phyloP scores from a whole-genome alignment of 2,113 vertebrate species.

The Seriola rivoliana region DNA sequence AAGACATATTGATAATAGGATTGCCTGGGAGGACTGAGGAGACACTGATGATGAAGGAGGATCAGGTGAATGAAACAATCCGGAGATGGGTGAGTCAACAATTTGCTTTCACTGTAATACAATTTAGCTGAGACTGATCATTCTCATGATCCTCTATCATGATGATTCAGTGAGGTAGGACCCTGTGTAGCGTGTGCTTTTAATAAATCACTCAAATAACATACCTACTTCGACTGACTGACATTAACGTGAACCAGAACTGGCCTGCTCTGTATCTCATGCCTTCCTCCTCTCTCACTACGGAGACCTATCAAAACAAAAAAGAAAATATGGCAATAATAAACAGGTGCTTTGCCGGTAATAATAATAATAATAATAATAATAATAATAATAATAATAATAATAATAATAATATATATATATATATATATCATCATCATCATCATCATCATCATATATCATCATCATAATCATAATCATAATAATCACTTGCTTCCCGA shows the following conservation, averaged over 20 bases:
- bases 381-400: too few relatives aligned
- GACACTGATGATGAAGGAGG: conserved; percentile 84
- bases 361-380: too few relatives aligned
- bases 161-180: neutral
- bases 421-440: too few relatives aligned
- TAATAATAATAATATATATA: too few relatives aligned
- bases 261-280: neutral
- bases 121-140: neutral
- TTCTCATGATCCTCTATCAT: neutral
- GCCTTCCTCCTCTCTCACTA: neutral
- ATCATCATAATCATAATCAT: too few relatives aligned
- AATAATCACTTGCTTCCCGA: too few relatives aligned
- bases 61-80: conserved; percentile 89
- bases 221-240: neutral
- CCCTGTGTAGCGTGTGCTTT: neutral
- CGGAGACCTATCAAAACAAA: neutral
- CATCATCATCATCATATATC: too few relatives aligned
- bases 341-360: neutral
- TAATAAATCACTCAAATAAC: neutral
- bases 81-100: conserved; percentile 92
- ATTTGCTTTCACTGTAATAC: neutral
- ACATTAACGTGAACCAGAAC: neutral
- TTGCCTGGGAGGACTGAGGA: conserved; percentile 38
- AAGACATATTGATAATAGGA: conserved; percentile 55
- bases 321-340: neutral